Base-by-base conservation (phyloP, 2,888 invertebrate species). In the Lithophane ornitopus region DNA sequence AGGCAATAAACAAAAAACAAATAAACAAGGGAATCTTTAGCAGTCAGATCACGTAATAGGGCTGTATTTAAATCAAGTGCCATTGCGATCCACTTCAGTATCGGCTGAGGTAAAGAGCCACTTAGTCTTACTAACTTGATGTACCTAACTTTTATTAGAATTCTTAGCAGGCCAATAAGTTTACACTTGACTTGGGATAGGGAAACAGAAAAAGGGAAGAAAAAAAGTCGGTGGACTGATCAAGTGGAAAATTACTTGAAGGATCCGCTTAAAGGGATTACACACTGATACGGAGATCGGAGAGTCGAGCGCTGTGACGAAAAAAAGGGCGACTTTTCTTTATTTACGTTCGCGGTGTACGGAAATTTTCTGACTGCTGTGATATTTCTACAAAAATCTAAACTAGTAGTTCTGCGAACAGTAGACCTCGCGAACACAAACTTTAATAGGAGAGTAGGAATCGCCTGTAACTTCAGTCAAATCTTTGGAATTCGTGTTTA, bases 201-300 rank as follows among this genome's bases (percentile, higher is more conserved):
- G 89, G 89, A 90, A 90, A 88, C 84, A 89, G 81, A 89, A 89
- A 59, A 86, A 82, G 78, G 87, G 73, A 84, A 79, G 80, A 80
- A 93, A 92, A 70, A 93, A 93, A 93, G 90, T 91, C 90, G 85
- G 88, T 81, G 82, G 90, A 88, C 91, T 92, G 93, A 94, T 94
- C 94, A 93, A 91, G 92, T 93, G 94, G 94, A 95, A 95, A 95
- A 94, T 95, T 94, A 94, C 93, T 93, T 90, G 90, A 93, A 93
- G 88, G 90, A 90, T 90, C 85, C 89, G 90, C 89, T 89, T 87
- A 81, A 85, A 89, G 79, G 80, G 59, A 83, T 82, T 81, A 90
- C 88, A 88, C 78, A 91, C 82, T 72, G 91, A 39, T 54, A 58
- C 67, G 70, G 67, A 77, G 84, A 78, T 74, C 65, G 72, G 61